These are phyloP conservation scores for Semaprochilodus insignis DNA, from an alignment of 2,797 vertebrate species.

Conservation along the genomic window DNA sequence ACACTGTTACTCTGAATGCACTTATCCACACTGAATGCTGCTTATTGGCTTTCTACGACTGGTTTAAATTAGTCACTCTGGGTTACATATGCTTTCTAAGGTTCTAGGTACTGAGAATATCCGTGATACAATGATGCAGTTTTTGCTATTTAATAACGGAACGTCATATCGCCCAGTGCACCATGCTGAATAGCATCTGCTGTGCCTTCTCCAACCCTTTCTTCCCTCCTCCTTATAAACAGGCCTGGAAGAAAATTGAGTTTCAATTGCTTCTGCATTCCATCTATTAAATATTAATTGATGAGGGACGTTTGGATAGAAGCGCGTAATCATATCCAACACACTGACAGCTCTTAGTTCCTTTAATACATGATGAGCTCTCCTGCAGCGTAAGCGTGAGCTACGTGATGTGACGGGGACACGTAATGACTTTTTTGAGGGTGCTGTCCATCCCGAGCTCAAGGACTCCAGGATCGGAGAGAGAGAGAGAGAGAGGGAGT, in stretches of 20 bases:
- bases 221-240: slow-evolving; percentile 3
- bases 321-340: background rate
- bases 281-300: slow-evolving; percentile 48
- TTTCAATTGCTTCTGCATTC: slow-evolving; percentile 15
- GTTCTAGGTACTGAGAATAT: too few species aligned
- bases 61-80: too few species aligned
- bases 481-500: background rate
- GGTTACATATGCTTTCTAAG: too few species aligned
- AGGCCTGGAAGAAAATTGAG: slow-evolving; percentile 11
- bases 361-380: slow-evolving; percentile 12
- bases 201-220: background rate
- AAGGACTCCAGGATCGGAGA: background rate
- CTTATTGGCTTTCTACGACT: too few species aligned
- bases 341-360: background rate
- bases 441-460: background rate
- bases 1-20: too few species aligned
- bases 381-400: background rate
- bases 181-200: background rate
- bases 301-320: background rate
- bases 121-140: background rate
- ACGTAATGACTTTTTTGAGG: background rate
- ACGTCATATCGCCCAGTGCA: too few species aligned
- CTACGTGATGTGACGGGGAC: slow-evolving; percentile 12
- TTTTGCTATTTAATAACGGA: background rate
- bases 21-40: too few species aligned